phyloP scores from a whole-genome alignment of 2,113 vertebrate species.

The Myotis yumanensis region DNA sequence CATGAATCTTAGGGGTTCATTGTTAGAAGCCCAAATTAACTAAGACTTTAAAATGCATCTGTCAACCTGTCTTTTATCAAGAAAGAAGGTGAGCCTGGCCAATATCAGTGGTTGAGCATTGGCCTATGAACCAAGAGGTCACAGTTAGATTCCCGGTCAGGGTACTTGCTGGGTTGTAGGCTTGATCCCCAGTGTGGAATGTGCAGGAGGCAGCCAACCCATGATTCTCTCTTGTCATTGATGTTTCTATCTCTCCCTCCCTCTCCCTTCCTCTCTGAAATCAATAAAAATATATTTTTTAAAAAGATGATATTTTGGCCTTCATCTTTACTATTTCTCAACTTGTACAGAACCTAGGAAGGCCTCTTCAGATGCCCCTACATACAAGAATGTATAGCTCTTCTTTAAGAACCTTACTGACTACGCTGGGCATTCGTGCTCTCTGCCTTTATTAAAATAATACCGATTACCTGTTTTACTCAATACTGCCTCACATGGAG shows the following conservation, averaged over 20 bases:
- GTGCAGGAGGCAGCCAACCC: too few relatives aligned
- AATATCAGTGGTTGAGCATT: too few relatives aligned
- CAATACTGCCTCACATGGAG: background rate
- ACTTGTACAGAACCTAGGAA: background rate
- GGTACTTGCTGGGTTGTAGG: too few relatives aligned
- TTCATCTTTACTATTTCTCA: constrained; percentile 20
- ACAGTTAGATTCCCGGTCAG: too few relatives aligned
- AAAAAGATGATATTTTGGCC: background rate
- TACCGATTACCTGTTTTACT: background rate
- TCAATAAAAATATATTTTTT: background rate
- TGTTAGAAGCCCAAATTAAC: background rate
- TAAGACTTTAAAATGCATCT: background rate
- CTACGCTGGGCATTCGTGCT: background rate
- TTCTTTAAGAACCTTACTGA: background rate
- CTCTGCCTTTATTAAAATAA: background rate
- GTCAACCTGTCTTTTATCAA: background rate
- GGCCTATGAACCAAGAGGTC: too few relatives aligned
- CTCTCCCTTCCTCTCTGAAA: too few relatives aligned
- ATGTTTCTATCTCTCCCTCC: too few relatives aligned
- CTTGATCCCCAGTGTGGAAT: too few relatives aligned
- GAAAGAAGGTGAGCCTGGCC: background rate
- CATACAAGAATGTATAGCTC: background rate
- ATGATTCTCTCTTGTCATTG: too few relatives aligned
- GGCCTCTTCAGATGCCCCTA: background rate
- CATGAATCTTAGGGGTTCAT: background rate